Base-by-base conservation (phyloP, 2,888 invertebrate genomes). In the Mycalesis mineus region DNA sequence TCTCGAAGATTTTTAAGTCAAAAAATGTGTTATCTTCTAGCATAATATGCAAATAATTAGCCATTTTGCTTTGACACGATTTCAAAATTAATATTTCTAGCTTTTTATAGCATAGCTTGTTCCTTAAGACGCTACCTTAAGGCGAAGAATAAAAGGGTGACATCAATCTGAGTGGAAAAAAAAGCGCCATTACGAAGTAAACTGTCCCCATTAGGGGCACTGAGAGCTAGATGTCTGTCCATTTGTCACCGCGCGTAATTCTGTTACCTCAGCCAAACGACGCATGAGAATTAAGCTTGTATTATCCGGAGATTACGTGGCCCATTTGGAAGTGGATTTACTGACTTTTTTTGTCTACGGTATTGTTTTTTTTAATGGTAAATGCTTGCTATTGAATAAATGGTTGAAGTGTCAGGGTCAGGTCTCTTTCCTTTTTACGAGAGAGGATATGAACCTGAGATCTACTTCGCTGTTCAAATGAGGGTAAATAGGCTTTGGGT, bases 191-290 rank as follows among this genome's bases (percentile, higher is more conserved):
- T 69, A 68, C 60, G 62, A 62, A 67, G 69, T 71, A 67, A 71
- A 68, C 66, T 67, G 66, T 60, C 65, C 65, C 66, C 68, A 70
- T 72, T 70, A 68, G 65, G 61, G 48, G 60, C 67, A 65, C 66
- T 68, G 66, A 64, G 58, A 65, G 58, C 57, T 55, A 64, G 68
- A 71, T 69, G 69, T 66, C 67, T 57, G 59, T 55, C 64, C 52
- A 71, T 72, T 71, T 69, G 68, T 72, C 62, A 65, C 62, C 29
- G 61, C 33, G 60, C 33, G 63, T 67, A 68, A 69, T 71, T 71
- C 68, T 70, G 68, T 71, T 71, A 69, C 68, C 66, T 61, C 58
- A 55, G 62, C 64, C 65, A 67, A 66, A 69, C 66, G 68, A 67
- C 53, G 56, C 36, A 52, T 56, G 22, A 56, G 56, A 49, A 55